Percentiles rank a stretch among this genome's conserved stretches.
These are phyloP conservation scores for Bujurquina vittata DNA, from an alignment of 2,113 vertebrate species.

Conservation along the genomic window DNA sequence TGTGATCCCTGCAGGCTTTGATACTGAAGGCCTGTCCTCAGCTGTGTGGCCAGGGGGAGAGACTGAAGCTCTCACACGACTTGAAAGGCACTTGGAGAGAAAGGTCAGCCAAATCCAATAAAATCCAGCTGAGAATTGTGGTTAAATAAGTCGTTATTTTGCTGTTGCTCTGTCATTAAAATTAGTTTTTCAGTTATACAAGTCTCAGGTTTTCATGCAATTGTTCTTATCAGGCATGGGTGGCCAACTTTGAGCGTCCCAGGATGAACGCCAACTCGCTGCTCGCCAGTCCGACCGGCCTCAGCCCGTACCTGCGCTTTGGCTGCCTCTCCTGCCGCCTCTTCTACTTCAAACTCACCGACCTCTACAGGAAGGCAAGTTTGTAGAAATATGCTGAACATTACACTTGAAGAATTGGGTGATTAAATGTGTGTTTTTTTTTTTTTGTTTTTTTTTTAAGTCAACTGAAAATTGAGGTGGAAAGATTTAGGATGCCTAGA, in stretches of 20 bases:
- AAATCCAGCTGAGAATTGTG: not conserved
- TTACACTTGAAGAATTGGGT: not conserved
- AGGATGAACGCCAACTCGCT: conserved; percentile 98
- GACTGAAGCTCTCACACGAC: conserved; percentile 92
- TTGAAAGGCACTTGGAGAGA: conserved; percentile 95
- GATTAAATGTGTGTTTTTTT: not conserved
- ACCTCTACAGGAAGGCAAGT: conserved; percentile 94
- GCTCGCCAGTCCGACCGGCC: conserved; percentile 94
- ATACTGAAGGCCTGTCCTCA: conserved; percentile 93
- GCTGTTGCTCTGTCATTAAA: not conserved
- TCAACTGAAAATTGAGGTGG: too few species aligned
- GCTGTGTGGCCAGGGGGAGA: conserved; percentile 98
- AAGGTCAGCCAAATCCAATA: conserved; percentile 80
- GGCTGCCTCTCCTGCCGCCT: conserved; percentile 97
- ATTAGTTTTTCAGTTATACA: not conserved
- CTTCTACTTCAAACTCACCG: conserved; percentile 98
- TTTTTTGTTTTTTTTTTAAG: not conserved
- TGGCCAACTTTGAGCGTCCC: conserved; percentile 97
- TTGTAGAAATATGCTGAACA: not conserved
- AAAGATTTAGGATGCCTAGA: too few species aligned
- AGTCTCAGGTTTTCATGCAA: not conserved
- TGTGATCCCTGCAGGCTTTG: conserved; percentile 85
- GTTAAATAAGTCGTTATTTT: not conserved
- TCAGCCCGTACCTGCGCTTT: conserved; percentile 96
- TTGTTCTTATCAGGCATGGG: conserved; percentile 88